These are phyloP conservation scores for Incurvaria masculella DNA, from an alignment of 2,888 invertebrate species.

Conservation along the genomic window DNA sequence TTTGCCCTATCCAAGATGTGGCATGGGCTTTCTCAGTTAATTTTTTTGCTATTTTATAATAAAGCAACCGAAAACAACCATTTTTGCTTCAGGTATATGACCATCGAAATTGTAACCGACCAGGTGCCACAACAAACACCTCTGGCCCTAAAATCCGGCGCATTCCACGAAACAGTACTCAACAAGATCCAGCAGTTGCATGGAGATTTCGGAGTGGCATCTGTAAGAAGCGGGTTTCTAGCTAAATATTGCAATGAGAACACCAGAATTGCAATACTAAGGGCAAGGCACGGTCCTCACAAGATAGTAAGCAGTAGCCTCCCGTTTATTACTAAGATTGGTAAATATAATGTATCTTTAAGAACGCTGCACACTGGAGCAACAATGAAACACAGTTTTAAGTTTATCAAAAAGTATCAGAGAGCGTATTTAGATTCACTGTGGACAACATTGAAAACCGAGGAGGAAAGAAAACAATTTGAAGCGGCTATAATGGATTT, in stretches of 20 bases:
- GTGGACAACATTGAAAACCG: slow-evolving; percentile 59
- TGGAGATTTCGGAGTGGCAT: slow-evolving; percentile 74
- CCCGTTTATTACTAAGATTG: slow-evolving; percentile 67
- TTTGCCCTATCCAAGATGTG: too few relatives aligned
- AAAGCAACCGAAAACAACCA: too few relatives aligned
- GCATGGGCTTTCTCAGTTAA: too few relatives aligned
- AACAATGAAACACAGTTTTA: slow-evolving; percentile 75
- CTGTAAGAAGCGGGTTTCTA: slow-evolving; percentile 66
- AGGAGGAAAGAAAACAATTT: slow-evolving; percentile 59
- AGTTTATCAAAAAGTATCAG: slow-evolving; percentile 68
- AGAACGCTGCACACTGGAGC: slow-evolving; percentile 73
- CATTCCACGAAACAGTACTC: slow-evolving; percentile 56
- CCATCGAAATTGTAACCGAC: slow-evolving; percentile 59
- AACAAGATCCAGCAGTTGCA: slow-evolving; percentile 65
- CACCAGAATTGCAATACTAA: slow-evolving; percentile 71
- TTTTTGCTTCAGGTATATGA: slow-evolving; percentile 58
- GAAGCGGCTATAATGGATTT: slow-evolving; percentile 47
- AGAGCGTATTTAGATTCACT: slow-evolving; percentile 60
- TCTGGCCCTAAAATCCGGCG: slow-evolving; percentile 46
- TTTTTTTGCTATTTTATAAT: too few relatives aligned
- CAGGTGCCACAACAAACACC: slow-evolving; percentile 45
- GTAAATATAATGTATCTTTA: slow-evolving; percentile 57
- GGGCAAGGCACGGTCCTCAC: slow-evolving; percentile 73
- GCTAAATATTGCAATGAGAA: slow-evolving; percentile 77
- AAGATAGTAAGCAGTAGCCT: slow-evolving; percentile 64